These are phyloP conservation scores for Sweltsa coloradensis DNA, from an alignment of 1,140 invertebrate genomes.

Conservation along the genomic window DNA sequence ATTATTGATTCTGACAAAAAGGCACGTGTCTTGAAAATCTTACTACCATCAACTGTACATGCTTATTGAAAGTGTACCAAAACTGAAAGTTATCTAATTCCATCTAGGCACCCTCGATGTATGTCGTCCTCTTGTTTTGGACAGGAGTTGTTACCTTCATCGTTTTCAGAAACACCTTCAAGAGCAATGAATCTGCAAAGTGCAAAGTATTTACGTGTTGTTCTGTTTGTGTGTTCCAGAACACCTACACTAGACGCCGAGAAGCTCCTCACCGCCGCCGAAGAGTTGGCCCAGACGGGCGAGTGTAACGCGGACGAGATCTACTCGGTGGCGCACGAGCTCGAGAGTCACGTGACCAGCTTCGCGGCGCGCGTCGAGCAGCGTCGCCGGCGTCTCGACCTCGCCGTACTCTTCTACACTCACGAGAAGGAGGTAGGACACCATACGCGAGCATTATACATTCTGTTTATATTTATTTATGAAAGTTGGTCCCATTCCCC, in stretches of 20 bases:
- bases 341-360: constrained; percentile 82
- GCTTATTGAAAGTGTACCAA: too few relatives aligned
- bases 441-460: constrained; percentile 2
- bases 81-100: too few relatives aligned
- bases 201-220: too few relatives aligned
- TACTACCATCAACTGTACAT: too few relatives aligned
- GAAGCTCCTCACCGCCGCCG: constrained; percentile 87
- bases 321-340: constrained; percentile 79
- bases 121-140: too few relatives aligned
- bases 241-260: constrained; percentile 98
- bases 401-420: constrained; percentile 90
- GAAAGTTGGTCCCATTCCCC: neutral
- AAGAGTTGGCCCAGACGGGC: constrained; percentile 89
- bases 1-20: too few relatives aligned
- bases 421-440: constrained; percentile 81
- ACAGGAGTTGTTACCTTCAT: too few relatives aligned
- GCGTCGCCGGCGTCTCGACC: constrained; percentile 74
- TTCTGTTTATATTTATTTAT: neutral
- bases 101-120: too few relatives aligned
- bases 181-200: too few relatives aligned
- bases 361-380: constrained; percentile 93
- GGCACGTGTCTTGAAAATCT: too few relatives aligned
- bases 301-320: constrained; percentile 95
- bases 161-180: too few relatives aligned
- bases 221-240: too few relatives aligned